Evolutionary conservation across 2,113 vertebrate genomes (phyloP).

Genomic region (Euleptes europaea): DNA sequence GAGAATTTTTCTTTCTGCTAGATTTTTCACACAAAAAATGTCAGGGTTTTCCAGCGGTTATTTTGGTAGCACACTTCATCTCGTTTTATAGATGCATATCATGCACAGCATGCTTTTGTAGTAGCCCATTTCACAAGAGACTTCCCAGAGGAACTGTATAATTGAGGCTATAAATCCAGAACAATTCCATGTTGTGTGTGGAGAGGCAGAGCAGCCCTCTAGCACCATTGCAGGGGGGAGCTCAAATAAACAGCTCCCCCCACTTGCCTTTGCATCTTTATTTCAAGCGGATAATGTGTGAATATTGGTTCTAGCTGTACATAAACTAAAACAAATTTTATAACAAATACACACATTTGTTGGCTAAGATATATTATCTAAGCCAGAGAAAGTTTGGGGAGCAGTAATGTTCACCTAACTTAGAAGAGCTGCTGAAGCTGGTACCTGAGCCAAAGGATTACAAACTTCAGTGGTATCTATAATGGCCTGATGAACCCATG

Average conservation of each 20-base stretch:
- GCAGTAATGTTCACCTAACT: too few species aligned
- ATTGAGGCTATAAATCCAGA: slow-evolving; percentile 7
- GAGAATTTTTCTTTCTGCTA: background rate
- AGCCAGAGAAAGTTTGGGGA: too few species aligned
- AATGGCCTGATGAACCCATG: too few species aligned
- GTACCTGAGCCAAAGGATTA: too few species aligned
- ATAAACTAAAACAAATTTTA: background rate
- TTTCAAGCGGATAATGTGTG: background rate
- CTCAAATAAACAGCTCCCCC: background rate
- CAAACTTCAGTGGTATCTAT: too few species aligned
- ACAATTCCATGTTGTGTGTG: background rate
- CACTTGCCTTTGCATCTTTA: background rate
- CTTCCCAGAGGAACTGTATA: background rate
- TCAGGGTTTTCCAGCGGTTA: background rate
- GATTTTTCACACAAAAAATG: background rate
- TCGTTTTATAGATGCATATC: background rate
- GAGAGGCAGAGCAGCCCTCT: background rate
- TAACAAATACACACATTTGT: too few species aligned
- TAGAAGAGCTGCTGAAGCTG: too few species aligned
- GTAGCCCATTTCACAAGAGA: background rate
- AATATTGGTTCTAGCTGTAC: background rate
- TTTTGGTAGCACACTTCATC: background rate
- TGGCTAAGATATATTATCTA: too few species aligned
- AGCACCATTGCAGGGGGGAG: background rate
- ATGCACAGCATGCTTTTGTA: background rate